Percentiles rank a stretch among this genome's conserved stretches.
phyloP scores from a whole-genome alignment of 2,113 vertebrate genomes.

The Harpagus bidentatus region DNA sequence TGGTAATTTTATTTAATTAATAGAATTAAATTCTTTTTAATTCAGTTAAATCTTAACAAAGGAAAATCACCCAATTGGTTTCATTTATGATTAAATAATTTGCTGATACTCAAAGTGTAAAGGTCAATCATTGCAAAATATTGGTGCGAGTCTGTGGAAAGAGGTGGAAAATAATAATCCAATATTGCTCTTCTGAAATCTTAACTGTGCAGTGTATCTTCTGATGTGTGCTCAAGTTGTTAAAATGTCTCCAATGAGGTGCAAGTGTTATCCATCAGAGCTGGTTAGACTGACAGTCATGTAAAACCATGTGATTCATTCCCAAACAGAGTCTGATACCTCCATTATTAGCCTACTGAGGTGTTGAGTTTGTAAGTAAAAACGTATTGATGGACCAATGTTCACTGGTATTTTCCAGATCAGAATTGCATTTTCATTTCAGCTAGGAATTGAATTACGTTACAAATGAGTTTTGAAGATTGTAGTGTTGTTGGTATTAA shows the following conservation, averaged over 20 bases:
- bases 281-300: not conserved
- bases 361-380: not conserved
- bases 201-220: not conserved
- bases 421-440: not conserved
- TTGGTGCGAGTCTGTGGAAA: not conserved
- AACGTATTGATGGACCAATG: not conserved
- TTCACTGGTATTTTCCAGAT: not conserved
- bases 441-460: not conserved
- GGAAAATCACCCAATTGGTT: not conserved
- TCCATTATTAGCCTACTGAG: not conserved
- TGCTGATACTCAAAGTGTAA: not conserved
- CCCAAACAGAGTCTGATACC: not conserved
- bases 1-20: slow-evolving; percentile 15
- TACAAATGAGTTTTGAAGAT: not conserved
- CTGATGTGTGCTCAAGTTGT: not conserved
- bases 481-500: not conserved
- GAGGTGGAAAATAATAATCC: not conserved
- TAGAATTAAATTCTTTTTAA: not conserved
- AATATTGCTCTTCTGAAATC: not conserved
- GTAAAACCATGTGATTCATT: not conserved
- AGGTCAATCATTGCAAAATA: not conserved
- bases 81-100: not conserved
- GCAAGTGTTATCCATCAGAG: not conserved
- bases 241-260: not conserved
- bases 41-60: not conserved